A percentile compares a stretch with the other conserved stretches of the same genome.
phyloP scores from a whole-genome alignment of 2,113 vertebrate genomes.

The Tupaia tana region DNA sequence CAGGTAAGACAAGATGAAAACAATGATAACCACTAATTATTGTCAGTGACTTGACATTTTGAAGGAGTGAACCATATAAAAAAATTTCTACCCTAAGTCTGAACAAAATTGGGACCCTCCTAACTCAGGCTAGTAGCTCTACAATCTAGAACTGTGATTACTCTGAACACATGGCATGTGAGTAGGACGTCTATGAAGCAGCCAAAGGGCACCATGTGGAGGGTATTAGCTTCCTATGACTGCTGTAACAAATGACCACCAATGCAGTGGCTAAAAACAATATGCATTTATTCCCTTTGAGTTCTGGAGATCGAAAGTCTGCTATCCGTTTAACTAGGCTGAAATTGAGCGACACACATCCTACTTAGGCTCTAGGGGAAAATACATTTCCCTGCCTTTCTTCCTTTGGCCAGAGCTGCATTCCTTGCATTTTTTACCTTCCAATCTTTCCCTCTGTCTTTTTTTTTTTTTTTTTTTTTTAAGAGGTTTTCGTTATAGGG shows the following conservation, averaged over 20 bases:
- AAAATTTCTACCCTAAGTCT: neutral
- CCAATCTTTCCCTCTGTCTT: neutral
- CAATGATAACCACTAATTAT: neutral
- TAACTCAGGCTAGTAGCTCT: neutral
- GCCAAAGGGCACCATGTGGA: neutral
- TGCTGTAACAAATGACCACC: neutral
- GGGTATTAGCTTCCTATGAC: neutral
- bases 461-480: too few species aligned
- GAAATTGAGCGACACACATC: neutral
- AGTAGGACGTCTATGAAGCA: neutral
- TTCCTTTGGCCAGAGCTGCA: neutral
- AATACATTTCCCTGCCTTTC: neutral
- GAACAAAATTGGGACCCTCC: slow-evolving; percentile 13
- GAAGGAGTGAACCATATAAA: neutral
- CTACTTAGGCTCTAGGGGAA: neutral
- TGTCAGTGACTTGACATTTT: neutral
- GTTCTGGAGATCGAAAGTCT: neutral
- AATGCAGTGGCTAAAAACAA: neutral
- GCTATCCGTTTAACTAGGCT: neutral
- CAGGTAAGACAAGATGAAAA: neutral
- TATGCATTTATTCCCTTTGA: neutral
- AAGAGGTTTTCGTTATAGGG: too few species aligned
- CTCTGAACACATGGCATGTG: neutral
- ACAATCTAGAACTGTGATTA: neutral
- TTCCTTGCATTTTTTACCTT: neutral